These are phyloP conservation scores for Nyctereutes procyonoides DNA, from an alignment of 2,113 vertebrate species.

Conservation along the genomic window DNA sequence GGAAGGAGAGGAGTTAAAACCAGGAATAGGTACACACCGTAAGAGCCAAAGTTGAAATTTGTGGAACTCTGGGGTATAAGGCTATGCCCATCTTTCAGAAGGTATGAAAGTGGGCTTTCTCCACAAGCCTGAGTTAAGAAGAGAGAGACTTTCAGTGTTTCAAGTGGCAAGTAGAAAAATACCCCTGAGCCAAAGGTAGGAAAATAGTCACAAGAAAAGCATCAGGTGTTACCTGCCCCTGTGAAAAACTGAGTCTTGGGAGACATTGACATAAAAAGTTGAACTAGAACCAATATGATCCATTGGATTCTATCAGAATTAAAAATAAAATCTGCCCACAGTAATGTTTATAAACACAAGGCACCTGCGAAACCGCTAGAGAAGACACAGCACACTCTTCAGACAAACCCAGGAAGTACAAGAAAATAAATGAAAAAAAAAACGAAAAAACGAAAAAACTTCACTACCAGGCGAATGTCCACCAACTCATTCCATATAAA, in stretches of 20 bases:
- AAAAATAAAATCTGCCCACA: neutral
- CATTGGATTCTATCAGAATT: neutral
- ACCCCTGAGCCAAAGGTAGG: rapidly evolving
- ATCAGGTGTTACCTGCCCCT: neutral
- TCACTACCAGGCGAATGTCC: neutral
- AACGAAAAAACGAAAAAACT: too few species aligned
- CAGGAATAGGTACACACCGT: rapidly evolving
- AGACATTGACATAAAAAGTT: neutral
- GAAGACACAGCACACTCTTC: neutral
- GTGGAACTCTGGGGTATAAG: neutral
- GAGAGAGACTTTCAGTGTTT: neutral
- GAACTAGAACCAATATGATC: neutral
- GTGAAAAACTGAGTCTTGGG: neutral
- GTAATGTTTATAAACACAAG: neutral
- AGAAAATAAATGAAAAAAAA: neutral
- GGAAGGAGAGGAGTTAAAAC: neutral
- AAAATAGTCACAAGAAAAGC: neutral
- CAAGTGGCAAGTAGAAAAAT: neutral
- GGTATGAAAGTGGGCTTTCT: neutral
- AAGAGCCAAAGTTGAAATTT: neutral
- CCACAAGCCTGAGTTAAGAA: neutral
- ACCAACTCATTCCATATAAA: neutral
- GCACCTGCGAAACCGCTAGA: neutral
- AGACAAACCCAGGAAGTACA: neutral
- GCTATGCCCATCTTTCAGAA: too few species aligned